Conservation (phyloP, 2,888 invertebrate species). For the Plebejus argus region DNA sequence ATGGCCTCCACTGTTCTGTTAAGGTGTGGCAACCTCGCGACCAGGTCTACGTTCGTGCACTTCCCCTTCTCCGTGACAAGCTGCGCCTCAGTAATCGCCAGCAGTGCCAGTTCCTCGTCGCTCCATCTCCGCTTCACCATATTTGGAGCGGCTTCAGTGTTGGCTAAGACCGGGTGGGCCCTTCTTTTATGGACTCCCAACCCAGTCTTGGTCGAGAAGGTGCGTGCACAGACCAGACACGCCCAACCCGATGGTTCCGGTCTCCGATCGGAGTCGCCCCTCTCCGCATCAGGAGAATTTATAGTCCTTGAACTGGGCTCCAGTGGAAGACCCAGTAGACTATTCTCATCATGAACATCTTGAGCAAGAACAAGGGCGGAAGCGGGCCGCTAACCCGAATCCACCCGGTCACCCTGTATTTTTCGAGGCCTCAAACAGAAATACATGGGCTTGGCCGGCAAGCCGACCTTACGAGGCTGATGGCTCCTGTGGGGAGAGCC, state of each 20-base stretch:
- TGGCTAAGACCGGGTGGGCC: background rate
- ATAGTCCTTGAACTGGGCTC: slow-evolving; percentile 39
- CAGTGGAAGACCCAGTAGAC: slow-evolving; percentile 40
- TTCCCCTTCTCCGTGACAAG: too few species aligned
- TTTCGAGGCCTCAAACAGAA: slow-evolving; percentile 15
- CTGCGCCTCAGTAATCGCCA: too few species aligned
- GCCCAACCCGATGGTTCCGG: slow-evolving; percentile 10
- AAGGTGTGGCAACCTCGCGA: too few species aligned
- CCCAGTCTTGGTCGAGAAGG: background rate
- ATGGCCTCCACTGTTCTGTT: too few species aligned
- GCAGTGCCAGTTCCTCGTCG: too few species aligned
- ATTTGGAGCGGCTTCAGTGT: too few species aligned
- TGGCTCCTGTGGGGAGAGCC: too few species aligned
- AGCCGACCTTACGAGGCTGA: slow-evolving; percentile 31
- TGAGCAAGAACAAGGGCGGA: background rate
- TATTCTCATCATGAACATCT: background rate
- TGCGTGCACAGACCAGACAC: slow-evolving; percentile 29
- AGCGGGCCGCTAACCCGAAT: background rate
- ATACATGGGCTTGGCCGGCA: slow-evolving; percentile 2
- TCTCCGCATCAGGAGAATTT: slow-evolving; percentile 29
- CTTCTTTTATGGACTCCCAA: slow-evolving; percentile 32
- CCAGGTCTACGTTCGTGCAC: too few species aligned
- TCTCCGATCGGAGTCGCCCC: slow-evolving; percentile 30
- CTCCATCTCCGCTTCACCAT: too few species aligned
- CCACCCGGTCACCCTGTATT: background rate